Evolutionary conservation across 2,797 vertebrate genomes (phyloP).

Genomic region (Xenops minutus): DNA sequence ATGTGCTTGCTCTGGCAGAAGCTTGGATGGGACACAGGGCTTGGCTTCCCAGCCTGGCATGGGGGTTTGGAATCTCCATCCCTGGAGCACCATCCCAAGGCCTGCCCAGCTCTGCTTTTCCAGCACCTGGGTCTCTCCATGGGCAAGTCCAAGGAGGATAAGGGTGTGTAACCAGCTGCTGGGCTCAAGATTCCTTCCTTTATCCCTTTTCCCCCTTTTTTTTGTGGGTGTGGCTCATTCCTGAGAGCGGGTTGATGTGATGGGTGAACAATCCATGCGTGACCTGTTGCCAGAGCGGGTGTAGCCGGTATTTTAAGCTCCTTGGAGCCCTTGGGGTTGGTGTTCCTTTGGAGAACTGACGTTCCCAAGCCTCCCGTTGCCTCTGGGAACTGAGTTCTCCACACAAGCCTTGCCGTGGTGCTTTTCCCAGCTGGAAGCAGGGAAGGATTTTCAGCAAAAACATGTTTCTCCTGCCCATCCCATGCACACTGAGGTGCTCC

Average conservation of each 20-base stretch:
- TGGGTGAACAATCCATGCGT: fast-evolving
- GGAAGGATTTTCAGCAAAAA: neutral
- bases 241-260: fast-evolving
- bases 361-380: neutral
- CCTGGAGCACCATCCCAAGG: fast-evolving
- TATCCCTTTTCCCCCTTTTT: neutral
- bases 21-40: fast-evolving
- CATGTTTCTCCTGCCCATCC: neutral
- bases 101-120: neutral
- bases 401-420: fast-evolving
- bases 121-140: neutral
- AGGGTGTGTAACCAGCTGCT: neutral
- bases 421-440: neutral
- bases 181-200: neutral
- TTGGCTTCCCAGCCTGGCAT: neutral
- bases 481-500: fast-evolving
- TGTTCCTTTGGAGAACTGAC: neutral
- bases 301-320: fast-evolving
- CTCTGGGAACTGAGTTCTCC: neutral
- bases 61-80: fast-evolving
- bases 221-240: fast-evolving
- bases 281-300: neutral
- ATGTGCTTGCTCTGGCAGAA: neutral
- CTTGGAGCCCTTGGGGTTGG: neutral
- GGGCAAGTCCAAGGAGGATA: fast-evolving